Percentiles rank a stretch among this genome's conserved stretches.
Conservation (phyloP, 2,113 vertebrate genomes). For the Megalops atlanticus region DNA sequence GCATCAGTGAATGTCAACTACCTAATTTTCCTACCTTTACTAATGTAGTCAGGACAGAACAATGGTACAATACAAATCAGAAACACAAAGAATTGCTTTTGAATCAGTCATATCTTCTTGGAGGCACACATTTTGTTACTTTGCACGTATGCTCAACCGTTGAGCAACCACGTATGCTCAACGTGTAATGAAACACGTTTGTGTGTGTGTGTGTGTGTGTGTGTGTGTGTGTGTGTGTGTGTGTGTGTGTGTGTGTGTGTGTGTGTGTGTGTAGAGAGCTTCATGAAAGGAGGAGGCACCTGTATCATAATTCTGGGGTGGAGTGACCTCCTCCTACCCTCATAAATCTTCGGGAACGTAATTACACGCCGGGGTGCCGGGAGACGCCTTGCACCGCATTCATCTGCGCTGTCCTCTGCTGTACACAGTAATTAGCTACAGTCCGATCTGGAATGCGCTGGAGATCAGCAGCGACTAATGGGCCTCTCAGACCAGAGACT, state of each 20-base stretch:
- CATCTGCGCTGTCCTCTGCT: not conserved
- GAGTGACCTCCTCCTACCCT: not conserved
- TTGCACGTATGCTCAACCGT: not conserved
- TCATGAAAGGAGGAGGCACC: not conserved
- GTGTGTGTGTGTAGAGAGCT: not conserved
- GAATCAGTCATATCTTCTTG: not conserved
- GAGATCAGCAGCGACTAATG: not conserved
- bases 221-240: too few species aligned
- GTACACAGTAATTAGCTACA: not conserved
- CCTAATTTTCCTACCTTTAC: not conserved
- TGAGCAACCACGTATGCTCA: not conserved
- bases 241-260: not conserved
- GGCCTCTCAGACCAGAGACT: not conserved
- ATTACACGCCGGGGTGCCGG: not conserved
- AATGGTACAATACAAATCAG: not conserved
- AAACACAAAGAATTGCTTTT: not conserved
- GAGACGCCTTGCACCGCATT: not conserved
- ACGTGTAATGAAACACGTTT: too few species aligned
- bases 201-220: too few species aligned
- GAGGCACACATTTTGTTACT: not conserved
- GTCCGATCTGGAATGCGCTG: not conserved
- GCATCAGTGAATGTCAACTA: not conserved
- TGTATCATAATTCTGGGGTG: not conserved
- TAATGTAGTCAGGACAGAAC: not conserved
- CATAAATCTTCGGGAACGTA: not conserved